Base-by-base conservation (phyloP, 2,888 invertebrate species). In the Cataglyphis rosenhaueri region DNA sequence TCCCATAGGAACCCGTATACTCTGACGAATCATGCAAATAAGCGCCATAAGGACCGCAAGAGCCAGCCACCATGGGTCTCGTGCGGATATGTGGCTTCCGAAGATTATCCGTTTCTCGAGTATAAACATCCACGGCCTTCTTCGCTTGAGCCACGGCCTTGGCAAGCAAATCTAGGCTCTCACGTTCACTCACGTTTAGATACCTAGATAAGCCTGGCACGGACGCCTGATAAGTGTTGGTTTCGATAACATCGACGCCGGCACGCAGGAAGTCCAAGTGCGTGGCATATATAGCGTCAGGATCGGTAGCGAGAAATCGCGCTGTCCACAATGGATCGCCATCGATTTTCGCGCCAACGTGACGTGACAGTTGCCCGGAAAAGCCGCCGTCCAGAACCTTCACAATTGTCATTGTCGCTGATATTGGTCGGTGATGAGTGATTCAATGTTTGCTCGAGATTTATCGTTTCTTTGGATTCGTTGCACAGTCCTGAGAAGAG, bases 41-140 rank as follows among this genome's bases (percentile, higher is more conserved):
- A 0, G 99, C 99, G 0, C 99, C 99, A 93, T 98, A 99, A 0
- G 99, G 98, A 0, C 99, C 99, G 84, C 99, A 97, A 0, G 98
- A 98, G 0, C 98, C 99, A 32, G 97, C 98, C 66, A 99, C 96
- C 89, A 97, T 93, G 15, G 97, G 97, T 87, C 93, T 93, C 32
- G 87, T 85, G 86, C 93, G 93, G 9, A 12, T 18, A n/a, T 3
- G n/a, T 9, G 21, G 21, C 8, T 35, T n/a, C 18, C 85, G 83
- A 0, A 90, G 85, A 8, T 86, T 78, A 0, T 84, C 70, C 29
- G 88, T 76, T 84, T 93, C 92, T n/a, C 88, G 83, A 15, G 76
- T 88, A 79, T 93, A 93, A 32, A 85, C 87, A 2, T 96, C 94
- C 0, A 97, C 98, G 6, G 98, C 97, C 85, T 92, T 95, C 92